These are phyloP conservation scores for Drosophila subpulchrella DNA, from an alignment of 1,140 invertebrate species.

Conservation along the genomic window DNA sequence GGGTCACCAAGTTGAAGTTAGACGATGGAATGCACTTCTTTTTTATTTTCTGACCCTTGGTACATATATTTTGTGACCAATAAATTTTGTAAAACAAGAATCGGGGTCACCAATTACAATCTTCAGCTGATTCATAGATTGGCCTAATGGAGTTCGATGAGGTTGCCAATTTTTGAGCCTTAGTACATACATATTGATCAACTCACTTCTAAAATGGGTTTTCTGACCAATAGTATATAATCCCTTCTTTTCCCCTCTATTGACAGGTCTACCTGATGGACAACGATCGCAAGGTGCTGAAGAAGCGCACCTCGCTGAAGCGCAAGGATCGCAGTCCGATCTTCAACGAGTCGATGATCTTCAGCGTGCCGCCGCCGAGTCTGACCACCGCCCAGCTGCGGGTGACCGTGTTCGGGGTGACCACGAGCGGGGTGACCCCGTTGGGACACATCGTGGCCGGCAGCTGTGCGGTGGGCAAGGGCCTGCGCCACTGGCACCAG, in stretches of 20 bases:
- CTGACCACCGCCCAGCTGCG: constrained; percentile 89
- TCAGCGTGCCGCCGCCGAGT: constrained; percentile 88
- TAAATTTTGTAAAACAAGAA: not conserved
- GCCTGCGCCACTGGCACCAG: constrained; percentile 92
- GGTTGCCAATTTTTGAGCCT: no score
- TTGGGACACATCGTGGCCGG: constrained; percentile 91
- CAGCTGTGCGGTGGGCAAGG: constrained; percentile 88
- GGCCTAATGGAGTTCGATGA: no score
- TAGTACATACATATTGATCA: no score
- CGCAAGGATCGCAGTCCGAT: constrained; percentile 89
- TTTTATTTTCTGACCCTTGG: no score
- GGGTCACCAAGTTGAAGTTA: no score
- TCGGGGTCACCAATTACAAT: not conserved
- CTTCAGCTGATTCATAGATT: not conserved
- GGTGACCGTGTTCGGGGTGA: constrained; percentile 89
- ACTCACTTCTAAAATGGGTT: no score
- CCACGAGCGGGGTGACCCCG: constrained; percentile 86
- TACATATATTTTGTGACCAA: no score
- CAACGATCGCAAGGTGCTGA: constrained; percentile 91
- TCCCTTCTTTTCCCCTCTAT: not conserved
- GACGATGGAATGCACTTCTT: no score
- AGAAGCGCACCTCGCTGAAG: constrained; percentile 90
- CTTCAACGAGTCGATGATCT: constrained; percentile 93
- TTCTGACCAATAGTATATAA: no score
- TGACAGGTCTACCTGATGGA: constrained; percentile 90